Conservation (phyloP, 2,888 invertebrate genomes). For the Meiosimyza decipiens region DNA sequence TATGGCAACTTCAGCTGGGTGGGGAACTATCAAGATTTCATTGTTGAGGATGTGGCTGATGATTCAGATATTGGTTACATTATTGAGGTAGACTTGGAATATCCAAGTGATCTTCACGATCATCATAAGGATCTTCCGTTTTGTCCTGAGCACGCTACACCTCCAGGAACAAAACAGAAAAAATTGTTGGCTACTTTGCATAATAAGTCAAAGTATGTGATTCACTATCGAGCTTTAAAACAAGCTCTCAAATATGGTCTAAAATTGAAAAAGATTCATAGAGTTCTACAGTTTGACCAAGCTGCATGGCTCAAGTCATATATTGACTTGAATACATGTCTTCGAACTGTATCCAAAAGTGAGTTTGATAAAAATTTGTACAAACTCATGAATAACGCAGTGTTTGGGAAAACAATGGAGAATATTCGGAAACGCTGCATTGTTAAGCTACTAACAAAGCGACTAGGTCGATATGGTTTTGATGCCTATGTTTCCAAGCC, state of each 20-base stretch:
- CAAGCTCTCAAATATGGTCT: constrained; percentile 53
- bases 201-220: too few relatives aligned
- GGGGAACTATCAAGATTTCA: constrained; percentile 32
- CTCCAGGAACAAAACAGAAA: too few relatives aligned
- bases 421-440: constrained; percentile 38
- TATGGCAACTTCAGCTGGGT: constrained; percentile 53
- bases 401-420: constrained; percentile 47
- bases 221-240: constrained; percentile 34
- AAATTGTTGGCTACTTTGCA: too few relatives aligned
- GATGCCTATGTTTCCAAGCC: not conserved
- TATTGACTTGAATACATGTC: constrained; percentile 34
- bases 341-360: constrained; percentile 16
- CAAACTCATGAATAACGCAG: not conserved
- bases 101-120: constrained; percentile 13
- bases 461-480: constrained; percentile 15
- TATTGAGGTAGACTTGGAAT: constrained; percentile 45
- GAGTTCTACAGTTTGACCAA: constrained; percentile 52
- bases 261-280: constrained; percentile 51
- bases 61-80: constrained; percentile 46
- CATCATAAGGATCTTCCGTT: not conserved
- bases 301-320: constrained; percentile 50
- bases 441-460: constrained; percentile 40
- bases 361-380: constrained; percentile 19
- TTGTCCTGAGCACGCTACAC: too few relatives aligned
- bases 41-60: constrained; percentile 37